Conservation (phyloP, 2,888 invertebrate species). For the Tineola bisselliella region DNA sequence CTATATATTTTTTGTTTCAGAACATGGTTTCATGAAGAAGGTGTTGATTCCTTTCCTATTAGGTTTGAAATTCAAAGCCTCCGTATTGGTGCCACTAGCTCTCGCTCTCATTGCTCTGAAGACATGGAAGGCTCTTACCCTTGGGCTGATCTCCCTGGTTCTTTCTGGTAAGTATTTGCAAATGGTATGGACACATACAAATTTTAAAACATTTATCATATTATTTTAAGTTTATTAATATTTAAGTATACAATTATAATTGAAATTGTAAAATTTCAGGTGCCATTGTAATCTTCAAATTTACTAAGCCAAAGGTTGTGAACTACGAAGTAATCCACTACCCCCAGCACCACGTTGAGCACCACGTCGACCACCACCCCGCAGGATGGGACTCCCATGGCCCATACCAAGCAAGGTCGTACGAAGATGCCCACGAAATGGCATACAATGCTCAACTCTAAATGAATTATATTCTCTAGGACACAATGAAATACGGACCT, state of each 20-base stretch:
- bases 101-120: conserved; percentile 85
- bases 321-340: conserved; percentile 90
- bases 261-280: conserved; percentile 27
- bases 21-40: conserved; percentile 84
- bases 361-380: conserved; percentile 69
- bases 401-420: conserved; percentile 71
- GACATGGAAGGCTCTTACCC: conserved; percentile 89
- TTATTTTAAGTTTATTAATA: no score
- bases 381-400: conserved; percentile 65
- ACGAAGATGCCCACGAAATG: conserved; percentile 66
- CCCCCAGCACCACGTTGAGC: conserved; percentile 77
- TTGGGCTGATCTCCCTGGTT: conserved; percentile 84
- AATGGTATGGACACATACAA: background rate
- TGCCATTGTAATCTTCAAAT: conserved; percentile 86
- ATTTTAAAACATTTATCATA: background rate
- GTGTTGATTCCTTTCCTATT: conserved; percentile 85
- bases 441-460: conserved; percentile 68
- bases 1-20: conserved; percentile 51
- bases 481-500: conserved; percentile 38
- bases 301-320: conserved; percentile 86
- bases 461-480: conserved; percentile 18
- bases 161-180: conserved; percentile 70
- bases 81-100: conserved; percentile 82
- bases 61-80: conserved; percentile 87
- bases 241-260: no score